Percentiles rank a stretch among this genome's conserved stretches.
Conservation (phyloP, 2,113 vertebrate species). For the Colius striatus region DNA sequence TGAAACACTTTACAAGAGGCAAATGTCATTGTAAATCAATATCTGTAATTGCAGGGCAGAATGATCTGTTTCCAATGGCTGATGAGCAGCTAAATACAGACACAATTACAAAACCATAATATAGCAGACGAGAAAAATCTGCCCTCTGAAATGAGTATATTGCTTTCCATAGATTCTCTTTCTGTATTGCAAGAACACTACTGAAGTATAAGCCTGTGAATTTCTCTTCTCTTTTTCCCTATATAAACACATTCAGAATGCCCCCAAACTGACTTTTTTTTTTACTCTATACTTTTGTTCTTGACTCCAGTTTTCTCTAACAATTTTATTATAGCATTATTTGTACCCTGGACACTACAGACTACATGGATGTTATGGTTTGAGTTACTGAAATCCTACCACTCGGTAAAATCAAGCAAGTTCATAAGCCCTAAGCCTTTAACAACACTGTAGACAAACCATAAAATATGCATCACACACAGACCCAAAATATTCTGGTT, state of each 20-base stretch:
- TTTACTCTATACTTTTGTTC: background rate
- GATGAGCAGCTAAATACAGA: slow-evolving; percentile 18
- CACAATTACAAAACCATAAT: slow-evolving; percentile 6
- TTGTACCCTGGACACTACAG: background rate
- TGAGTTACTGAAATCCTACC: background rate
- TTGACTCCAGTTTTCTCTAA: background rate
- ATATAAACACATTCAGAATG: background rate
- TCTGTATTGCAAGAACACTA: background rate
- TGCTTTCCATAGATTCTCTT: background rate
- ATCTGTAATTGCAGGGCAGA: slow-evolving; percentile 51
- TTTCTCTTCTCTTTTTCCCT: background rate
- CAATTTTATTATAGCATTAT: background rate
- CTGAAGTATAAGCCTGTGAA: background rate
- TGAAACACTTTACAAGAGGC: background rate
- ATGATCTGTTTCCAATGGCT: background rate
- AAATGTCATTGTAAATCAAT: slow-evolving; percentile 50
- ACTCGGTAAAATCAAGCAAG: background rate
- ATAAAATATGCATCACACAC: background rate
- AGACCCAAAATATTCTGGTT: background rate
- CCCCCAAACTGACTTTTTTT: background rate
- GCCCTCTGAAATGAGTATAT: background rate
- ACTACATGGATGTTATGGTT: background rate
- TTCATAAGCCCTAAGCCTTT: background rate
- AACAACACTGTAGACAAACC: background rate
- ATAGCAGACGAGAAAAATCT: background rate